phyloP scores from a whole-genome alignment of 2,797 vertebrate genomes.

The Notamacropus eugenii region DNA sequence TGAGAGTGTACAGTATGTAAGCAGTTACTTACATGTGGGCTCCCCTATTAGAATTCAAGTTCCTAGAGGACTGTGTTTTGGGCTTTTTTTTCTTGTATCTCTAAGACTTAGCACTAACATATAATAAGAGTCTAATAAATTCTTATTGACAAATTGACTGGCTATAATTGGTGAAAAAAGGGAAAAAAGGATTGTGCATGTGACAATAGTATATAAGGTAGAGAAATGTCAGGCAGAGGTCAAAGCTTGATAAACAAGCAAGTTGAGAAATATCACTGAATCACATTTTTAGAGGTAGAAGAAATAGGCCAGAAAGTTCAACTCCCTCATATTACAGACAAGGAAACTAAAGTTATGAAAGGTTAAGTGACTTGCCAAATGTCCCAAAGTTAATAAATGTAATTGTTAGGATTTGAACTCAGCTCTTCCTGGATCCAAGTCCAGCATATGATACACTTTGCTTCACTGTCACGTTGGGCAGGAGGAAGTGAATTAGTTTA shows the following conservation, averaged over 20 bases:
- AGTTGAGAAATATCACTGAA: neutral
- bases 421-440: neutral
- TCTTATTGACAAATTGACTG: neutral
- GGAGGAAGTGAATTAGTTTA: neutral
- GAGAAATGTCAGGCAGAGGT: neutral
- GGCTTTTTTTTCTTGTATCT: neutral
- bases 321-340: neutral
- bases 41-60: neutral
- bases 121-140: neutral
- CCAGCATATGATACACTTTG: neutral
- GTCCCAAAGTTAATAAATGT: neutral
- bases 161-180: too few species aligned
- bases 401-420: neutral
- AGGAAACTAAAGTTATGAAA: neutral
- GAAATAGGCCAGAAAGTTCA: neutral
- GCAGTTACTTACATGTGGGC: neutral
- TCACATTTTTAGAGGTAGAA: neutral
- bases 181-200: too few species aligned
- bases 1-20: neutral
- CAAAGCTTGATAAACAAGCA: neutral
- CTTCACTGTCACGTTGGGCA: neutral
- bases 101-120: neutral
- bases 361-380: neutral
- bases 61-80: neutral
- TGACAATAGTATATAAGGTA: neutral